A percentile compares a stretch with the other conserved stretches of the same genome.
phyloP scores from a whole-genome alignment of 2,888 invertebrate genomes.

The Temnothorax ravouxi region DNA sequence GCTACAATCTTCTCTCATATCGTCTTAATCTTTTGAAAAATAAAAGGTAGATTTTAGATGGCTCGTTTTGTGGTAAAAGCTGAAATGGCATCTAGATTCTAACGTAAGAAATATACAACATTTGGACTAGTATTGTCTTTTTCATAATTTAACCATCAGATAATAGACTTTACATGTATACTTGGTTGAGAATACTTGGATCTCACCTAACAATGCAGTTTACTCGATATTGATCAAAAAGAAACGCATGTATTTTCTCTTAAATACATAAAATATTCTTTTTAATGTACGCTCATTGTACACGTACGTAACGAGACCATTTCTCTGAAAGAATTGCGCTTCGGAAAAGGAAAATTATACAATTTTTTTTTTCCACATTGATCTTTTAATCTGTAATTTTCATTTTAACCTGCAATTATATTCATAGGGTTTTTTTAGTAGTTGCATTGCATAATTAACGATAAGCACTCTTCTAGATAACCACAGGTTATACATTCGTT shows the following conservation, averaged over 20 bases:
- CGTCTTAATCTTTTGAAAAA: neutral
- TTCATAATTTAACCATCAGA: neutral
- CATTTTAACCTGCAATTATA: neutral
- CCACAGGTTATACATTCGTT: slow-evolving; percentile 56
- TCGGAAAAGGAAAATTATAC: neutral
- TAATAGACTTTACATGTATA: neutral
- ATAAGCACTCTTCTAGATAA: slow-evolving; percentile 14
- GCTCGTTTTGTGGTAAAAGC: neutral
- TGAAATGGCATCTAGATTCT: neutral
- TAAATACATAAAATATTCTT: neutral
- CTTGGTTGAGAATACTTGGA: neutral
- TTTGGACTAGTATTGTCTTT: neutral
- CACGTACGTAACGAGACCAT: neutral
- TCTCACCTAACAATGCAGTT: neutral
- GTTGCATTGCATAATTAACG: neutral
- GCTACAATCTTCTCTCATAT: neutral
- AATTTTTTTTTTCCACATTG: neutral
- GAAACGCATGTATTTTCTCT: neutral
- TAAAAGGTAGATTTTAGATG: neutral
- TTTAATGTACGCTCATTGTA: neutral
- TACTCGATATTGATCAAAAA: neutral
- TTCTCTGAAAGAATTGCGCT: neutral
- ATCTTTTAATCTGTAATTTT: neutral
- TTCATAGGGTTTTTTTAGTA: neutral
- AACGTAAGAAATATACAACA: neutral